Evolutionary conservation across 2,113 vertebrate species (phyloP), one percentile per base, ranked within the genome.

Genomic region (Acrocephalus arundinaceus): DNA sequence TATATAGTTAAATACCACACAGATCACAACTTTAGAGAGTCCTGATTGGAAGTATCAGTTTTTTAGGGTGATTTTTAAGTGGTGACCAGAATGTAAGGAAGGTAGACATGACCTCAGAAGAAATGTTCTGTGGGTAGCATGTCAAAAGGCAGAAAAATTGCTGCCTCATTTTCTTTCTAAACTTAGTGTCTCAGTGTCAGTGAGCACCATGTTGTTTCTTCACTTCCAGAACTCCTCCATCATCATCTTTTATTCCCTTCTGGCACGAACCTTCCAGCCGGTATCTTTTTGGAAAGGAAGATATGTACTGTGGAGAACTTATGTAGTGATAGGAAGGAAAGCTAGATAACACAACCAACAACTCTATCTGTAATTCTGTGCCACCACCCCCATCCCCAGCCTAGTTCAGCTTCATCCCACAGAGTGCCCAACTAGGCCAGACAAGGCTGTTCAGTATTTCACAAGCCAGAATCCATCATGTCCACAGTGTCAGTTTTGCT

Each of bases 391-490:
- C 37, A 10, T 72, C 30, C 48, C 65, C 83, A 73, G 57, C 39
- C 83, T 57, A 4, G 33, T 83, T 66, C 54, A 87, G 58, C 41
- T 72, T 93, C 79, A 46, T 79, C 71, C 57, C 63, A 21, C 57
- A n/a, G 62, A 89, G 54, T 78, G 63, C 58, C 45, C 70, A 80
- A 28, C 24, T 92, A 67, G 89, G 45, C 43, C 83, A 92, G 93
- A 88, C 88, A 61, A 62, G 83, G n/a, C 24, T 74, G 25, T 67
- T 85, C 76, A 80, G 59, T 63, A 92, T 88, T 88, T 88, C 88
- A 71, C 65, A 90, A 81, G 54, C 49, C 90, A 24, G 86, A 93
- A 93, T 95, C 76, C 83, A 58, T 94, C 82, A 68, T 74, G 45
- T 23, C 18, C 49, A 45, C 59, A 24, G 39, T 67, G 83, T 86